Evolutionary conservation across 2,113 vertebrate genomes (phyloP).

Genomic region (Casuarius casuarius): DNA sequence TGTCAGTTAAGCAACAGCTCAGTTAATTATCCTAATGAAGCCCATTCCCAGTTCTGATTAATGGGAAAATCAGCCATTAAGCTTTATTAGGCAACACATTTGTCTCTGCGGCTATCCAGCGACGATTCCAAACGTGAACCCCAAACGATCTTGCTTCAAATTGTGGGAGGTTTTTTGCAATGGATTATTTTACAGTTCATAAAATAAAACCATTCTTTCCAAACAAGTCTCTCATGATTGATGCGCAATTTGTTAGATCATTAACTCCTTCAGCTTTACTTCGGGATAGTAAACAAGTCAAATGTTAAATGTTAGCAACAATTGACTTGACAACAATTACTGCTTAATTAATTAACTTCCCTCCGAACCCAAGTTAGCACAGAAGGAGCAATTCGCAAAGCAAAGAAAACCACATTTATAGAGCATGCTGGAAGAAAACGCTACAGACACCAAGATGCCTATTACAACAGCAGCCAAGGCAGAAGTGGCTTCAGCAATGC

Average conservation of each 20-base stretch:
- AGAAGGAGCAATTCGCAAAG: conserved; percentile 8
- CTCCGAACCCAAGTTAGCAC: conserved; percentile 43
- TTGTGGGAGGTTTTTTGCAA: not conserved
- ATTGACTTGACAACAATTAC: conserved; percentile 62
- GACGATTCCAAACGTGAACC: conserved; percentile 32
- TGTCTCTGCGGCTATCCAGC: conserved; percentile 61
- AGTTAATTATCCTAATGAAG: conserved; percentile 79
- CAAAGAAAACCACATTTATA: not conserved
- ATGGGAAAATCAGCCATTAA: conserved; percentile 74
- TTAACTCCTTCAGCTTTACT: conserved; percentile 65
- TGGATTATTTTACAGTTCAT: conserved; percentile 44
- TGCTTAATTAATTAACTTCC: conserved; percentile 69
- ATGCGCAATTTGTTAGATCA: conserved; percentile 62
- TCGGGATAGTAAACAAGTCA: conserved; percentile 64
- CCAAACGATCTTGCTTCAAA: not conserved
- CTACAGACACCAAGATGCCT: rapidly evolving
- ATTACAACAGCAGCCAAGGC: not conserved
- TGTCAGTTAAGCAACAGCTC: conserved; percentile 61
- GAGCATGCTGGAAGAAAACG: not conserved
- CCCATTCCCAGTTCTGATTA: conserved; percentile 72
- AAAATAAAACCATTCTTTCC: conserved; percentile 46
- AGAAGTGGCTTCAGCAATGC: rapidly evolving
- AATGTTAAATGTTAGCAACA: conserved; percentile 52
- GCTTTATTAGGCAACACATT: conserved; percentile 68
- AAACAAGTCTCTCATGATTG: conserved; percentile 53